Evolutionary conservation across 2,797 vertebrate species (phyloP), one percentile per base, ranked within the genome.

Genomic region (Pampus argenteus): DNA sequence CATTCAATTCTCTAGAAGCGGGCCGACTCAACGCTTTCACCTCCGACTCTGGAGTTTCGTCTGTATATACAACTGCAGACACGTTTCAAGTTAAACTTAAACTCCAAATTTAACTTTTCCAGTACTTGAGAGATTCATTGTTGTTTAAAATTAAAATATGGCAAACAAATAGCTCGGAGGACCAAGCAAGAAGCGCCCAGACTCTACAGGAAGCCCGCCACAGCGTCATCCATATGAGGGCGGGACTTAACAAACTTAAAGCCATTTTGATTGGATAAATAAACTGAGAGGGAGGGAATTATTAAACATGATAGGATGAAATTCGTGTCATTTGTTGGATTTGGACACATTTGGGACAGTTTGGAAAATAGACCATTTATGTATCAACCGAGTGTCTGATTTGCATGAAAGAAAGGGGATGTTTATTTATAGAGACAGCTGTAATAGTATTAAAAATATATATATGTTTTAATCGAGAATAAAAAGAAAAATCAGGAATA

Each of bases 131-230:
- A 13, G 20, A 17, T 1, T 62, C 70, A 69, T 77, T 57, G 14
- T 64, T 15, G n/a, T 18, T 23, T 18, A 15, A 75, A 83, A 55
- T 42, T 3, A 2, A 8, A 15, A 3, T 18, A 51, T 48, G 45
- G 40, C 51, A 71, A 66, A 72, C 73, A 55, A 74, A 61, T 31
- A 14, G 42, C 49, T 76, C 25, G 0, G 0, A 4, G 47, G 23
- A 83, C 23, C 59, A 29, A 81, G 48, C 74, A 78, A 81, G 48
- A 73, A 78, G 79, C 89, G 82, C 79, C 88, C 84, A 83, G 75
- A 75, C 79, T 17, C 81, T 72, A 80, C 86, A 90, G 92, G 91
- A 92, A 94, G 93, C 93, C 92, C 94, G 94, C 94, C 66, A 87
- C 29, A 78, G 73, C 69, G 81, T 86, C 81, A 86, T 74, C 51